Evolutionary conservation across 2,888 invertebrate species (phyloP), one percentile per base, ranked within the genome.

Genomic region (Anorthoa munda): DNA sequence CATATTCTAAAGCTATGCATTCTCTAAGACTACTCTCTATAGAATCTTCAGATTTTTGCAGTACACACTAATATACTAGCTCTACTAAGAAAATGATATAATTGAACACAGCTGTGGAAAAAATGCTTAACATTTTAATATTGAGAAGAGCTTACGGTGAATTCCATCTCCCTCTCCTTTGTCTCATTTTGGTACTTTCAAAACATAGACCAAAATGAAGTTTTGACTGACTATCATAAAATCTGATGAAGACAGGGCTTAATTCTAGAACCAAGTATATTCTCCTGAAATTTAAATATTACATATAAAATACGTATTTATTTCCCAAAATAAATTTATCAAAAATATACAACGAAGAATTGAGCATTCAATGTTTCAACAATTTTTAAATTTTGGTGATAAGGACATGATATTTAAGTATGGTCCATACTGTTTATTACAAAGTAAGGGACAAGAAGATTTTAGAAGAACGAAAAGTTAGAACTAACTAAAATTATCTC

Each of bases 301-400:
- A 74, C 53, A 72, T 81, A 77, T 69, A 81, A 83, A 79, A 85
- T 83, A 77, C 61, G 72, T 72, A 73, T 79, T 74, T 39, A 60
- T 70, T 69, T 77, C 79, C 81, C 72, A 76, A 85, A 85, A 83
- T 77, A 78, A 87, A 87, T 87, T 74, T 87, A 86, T 87, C 87
- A 87, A 87, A 88, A 87, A 87, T 87, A 87, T 87, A 83, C 59
- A 84, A 83, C 69, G 78, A 83, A 82, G 78, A 82, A 81, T 84
- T 87, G 88, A 88, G 85, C 86, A 86, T 84, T 78, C 66, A 70
- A 77, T 67, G 69, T 76, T 77, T 74, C 23, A 63, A 71, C 17
- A 56, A 55, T 73, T 74, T 74, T 79, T 53, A 61, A 45, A 69
- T 45, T 21, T 60, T 61, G 56, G 39, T 69, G 56, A 69, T 77